Evolutionary conservation across 1,140 invertebrate genomes (phyloP), one percentile per base, ranked within the genome.

Genomic region (Pectinophora gossypiella): DNA sequence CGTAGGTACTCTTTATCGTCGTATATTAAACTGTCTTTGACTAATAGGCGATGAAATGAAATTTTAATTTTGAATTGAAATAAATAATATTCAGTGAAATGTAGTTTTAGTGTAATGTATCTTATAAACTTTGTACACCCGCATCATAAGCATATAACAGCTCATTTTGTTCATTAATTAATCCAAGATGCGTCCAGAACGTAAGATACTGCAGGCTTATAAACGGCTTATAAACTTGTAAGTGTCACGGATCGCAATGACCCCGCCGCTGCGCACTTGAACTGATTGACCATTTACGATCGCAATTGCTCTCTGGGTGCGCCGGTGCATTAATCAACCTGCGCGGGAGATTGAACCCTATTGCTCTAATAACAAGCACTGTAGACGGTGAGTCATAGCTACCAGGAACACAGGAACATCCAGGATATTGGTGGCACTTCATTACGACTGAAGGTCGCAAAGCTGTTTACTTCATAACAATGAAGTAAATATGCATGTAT

Each of bases 251-350:
- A 40, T 40, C 16, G 36, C 36, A 40, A 51, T 70, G 71, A 71
- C 71, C 66, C 55, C 61, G 59, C 38, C 59, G 44, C 23, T 46
- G 60, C 63, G 66, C 72, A 79, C 74, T 82, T 82, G 78, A 77
- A 77, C 73, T 77, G 68, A 76, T 79, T 76, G 68, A 67, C 68
- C 70, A 76, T 72, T 66, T 65, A 64, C 53, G 64, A 51, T 40
- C 48, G 54, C 65, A 68, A 68, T 64, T 69, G 60, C 53, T 21
- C 21, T 23, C 35, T 47, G 22, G 49, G 46, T 19, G 47, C 48
- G 52, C 51, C 48, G 4, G 42, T 35, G 48, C 50, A 42, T 12
- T 6, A 1, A 32, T n/a, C 9, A 32, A 32, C n/a, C 27, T 12
- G n/a, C 1, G 27, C 27, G 27, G 9, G 1, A 32, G 9, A 12